These are phyloP conservation scores for Rhinella marina DNA, from an alignment of 2,797 vertebrate genomes.

Conservation along the genomic window DNA sequence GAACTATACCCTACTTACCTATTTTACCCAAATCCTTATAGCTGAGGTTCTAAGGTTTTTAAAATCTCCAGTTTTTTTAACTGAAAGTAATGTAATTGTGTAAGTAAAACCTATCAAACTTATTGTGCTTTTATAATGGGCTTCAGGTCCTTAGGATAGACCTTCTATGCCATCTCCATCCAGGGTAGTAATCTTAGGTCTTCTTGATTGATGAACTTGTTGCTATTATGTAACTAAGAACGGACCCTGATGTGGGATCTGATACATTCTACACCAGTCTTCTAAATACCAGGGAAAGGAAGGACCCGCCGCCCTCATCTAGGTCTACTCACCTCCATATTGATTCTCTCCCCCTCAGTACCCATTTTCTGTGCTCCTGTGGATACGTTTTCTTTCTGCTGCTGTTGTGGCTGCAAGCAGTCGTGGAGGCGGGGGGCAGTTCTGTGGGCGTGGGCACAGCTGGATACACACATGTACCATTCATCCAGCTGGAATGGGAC, in stretches of 20 bases:
- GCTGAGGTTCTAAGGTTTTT: not conserved
- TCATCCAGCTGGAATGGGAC: constrained; percentile 67
- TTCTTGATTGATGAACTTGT: not conserved
- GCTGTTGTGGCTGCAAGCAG: constrained; percentile 12
- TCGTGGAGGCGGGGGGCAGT: constrained; percentile 51
- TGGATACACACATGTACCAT: constrained; percentile 76
- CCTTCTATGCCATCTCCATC: not conserved
- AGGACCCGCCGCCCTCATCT: constrained; percentile 20
- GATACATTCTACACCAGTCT: constrained; percentile 13
- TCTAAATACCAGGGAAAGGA: not conserved
- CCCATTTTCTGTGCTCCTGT: constrained; percentile 67
- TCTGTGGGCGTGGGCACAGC: constrained; percentile 65
- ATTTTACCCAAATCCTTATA: no score
- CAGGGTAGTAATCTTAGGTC: not conserved
- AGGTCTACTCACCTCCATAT: constrained; percentile 70
- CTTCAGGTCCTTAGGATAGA: not conserved
- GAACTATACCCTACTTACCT: no score
- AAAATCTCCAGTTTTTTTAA: not conserved
- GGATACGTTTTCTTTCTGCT: constrained; percentile 6
- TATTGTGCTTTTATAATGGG: not conserved
- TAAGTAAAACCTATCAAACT: not conserved
- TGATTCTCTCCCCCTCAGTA: constrained; percentile 67
- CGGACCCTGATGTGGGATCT: not conserved
- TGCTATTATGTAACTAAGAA: not conserved
- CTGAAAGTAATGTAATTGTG: not conserved